Conservation (phyloP, 2,888 invertebrate genomes). For the Invenusta paracnida region DNA sequence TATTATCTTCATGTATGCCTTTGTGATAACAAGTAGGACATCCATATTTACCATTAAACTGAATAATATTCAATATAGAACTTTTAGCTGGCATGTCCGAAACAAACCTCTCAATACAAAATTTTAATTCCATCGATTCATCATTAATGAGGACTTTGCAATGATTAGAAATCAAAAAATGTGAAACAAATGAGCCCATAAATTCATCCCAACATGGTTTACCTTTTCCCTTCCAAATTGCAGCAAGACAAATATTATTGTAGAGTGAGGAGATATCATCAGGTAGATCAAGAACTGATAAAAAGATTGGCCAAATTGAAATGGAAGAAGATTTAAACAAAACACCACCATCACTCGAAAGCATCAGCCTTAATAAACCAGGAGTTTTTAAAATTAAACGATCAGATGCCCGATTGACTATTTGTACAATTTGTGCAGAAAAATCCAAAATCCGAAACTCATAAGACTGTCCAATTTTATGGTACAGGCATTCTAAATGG, state of each 20-base stretch:
- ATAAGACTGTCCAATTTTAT: too few species aligned
- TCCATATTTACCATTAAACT: conserved; percentile 1
- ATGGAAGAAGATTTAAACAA: not conserved
- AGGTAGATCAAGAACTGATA: not conserved
- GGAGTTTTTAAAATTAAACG: too few species aligned
- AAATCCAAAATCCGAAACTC: too few species aligned
- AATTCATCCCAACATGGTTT: not conserved
- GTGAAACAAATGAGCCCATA: not conserved
- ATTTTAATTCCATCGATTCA: too few species aligned
- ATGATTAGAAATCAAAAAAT: too few species aligned
- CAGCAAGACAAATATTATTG: not conserved
- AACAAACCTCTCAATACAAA: not conserved
- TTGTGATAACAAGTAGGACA: not conserved
- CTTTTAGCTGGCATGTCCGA: not conserved
- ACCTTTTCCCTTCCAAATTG: not conserved
- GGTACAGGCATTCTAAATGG: too few species aligned
- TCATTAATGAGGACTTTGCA: too few species aligned
- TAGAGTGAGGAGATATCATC: not conserved
- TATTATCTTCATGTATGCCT: not conserved
- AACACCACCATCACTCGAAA: not conserved
- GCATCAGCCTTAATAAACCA: too few species aligned
- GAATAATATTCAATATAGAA: not conserved
- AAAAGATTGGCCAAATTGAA: not conserved
- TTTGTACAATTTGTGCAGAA: too few species aligned
- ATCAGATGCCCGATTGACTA: too few species aligned